phyloP scores from a whole-genome alignment of 1,140 invertebrate species.

The Hirudo medicinalis region DNA sequence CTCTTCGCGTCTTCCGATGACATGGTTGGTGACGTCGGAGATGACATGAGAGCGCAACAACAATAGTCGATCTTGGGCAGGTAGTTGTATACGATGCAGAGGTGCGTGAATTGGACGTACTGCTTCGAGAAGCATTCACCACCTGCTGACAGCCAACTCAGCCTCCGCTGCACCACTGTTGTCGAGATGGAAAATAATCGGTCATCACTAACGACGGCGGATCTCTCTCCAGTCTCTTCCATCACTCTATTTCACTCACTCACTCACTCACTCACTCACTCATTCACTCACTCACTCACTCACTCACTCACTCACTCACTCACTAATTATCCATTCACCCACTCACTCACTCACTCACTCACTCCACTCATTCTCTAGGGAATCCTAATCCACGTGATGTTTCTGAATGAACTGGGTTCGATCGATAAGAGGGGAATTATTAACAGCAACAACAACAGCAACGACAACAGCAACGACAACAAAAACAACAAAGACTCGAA shows the following conservation, averaged over 20 bases:
- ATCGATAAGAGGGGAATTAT: too few relatives aligned
- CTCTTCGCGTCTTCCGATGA: background rate
- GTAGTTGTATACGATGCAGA: slow-evolving; percentile 20
- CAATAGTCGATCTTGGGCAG: slow-evolving; percentile 18
- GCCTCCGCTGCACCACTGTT: background rate
- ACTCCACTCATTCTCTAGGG: too few relatives aligned
- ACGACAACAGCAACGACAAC: too few relatives aligned
- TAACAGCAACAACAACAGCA: too few relatives aligned
- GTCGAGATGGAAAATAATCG: background rate
- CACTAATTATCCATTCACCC: background rate
- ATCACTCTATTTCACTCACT: background rate
- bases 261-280: background rate
- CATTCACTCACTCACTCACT: background rate
- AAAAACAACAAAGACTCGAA: too few relatives aligned
- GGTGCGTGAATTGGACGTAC: slow-evolving; percentile 19
- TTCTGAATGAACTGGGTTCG: too few relatives aligned
- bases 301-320: background rate
- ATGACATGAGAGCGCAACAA: slow-evolving; percentile 11
- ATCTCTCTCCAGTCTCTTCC: background rate
- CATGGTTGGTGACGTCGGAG: background rate
- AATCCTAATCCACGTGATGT: too few relatives aligned
- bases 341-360: background rate
- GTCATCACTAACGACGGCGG: background rate
- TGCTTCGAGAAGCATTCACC: slow-evolving; percentile 16
- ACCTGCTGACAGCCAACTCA: background rate